Base-by-base conservation (phyloP, 64 coral and sea anemone genomes). In the Cladopsammia gracilis region DNA sequence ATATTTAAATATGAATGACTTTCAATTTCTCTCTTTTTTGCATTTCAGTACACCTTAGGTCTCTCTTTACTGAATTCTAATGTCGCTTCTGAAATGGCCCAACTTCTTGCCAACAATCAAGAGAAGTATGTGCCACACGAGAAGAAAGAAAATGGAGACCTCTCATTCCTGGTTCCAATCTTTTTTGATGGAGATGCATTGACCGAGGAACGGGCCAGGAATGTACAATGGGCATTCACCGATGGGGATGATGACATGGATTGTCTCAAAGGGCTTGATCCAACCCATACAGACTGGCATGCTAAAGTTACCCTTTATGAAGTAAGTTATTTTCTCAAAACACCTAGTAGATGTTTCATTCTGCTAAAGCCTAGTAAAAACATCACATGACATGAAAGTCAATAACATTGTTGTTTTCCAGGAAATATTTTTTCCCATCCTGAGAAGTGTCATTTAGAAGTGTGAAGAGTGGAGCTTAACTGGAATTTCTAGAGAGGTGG, bases 241-340 rank as follows among this genome's bases (percentile, higher is more conserved):
- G 78, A 82, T 82, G 78, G 78, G 11, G 78, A 60, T 59, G 52
- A 82, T 25, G 78, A 15, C 60, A 82, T 61, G 26, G 78, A 82
- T 47, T 82, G 78, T n/a, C 54, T 82, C 34, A 62, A 61, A 62
- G 52, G 54, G 44, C 54, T 82, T 34, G 25, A 82, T 20, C 78
- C n/a, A 59, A 82, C 4, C 43, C 78, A 82, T n/a, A 82, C 78
- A 59, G 78, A 82, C 45, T 82, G 78, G 78, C 78, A 82, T 82
- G 78, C 57, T 11, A 60, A 82, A 64, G 78, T 82, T 59, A 64
- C 60, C 18, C 78, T 82, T 82, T 82, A 82, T 82, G 42, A 58
- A 64, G 78, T 82, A 14, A 59, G 53, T 82, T 43, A 34, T 1
- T 34, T 1, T 34, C 0, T 34, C 0, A 34, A 34, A 34, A 2